phyloP scores from a whole-genome alignment of 2,113 vertebrate genomes.

The Xenopus laevis region DNA sequence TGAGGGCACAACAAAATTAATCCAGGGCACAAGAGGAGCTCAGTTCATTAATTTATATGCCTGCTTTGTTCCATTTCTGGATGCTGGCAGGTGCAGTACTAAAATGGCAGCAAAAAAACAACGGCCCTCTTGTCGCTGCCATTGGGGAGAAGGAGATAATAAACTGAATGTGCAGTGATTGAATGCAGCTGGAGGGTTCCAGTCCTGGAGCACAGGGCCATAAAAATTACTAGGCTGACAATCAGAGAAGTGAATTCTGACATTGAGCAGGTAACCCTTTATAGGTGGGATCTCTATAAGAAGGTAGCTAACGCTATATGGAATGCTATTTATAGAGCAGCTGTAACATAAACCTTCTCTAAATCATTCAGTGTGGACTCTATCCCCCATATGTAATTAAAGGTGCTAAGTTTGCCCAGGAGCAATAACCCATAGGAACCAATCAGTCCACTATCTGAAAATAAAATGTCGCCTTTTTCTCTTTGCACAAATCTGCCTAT shows the following conservation, averaged over 20 bases:
- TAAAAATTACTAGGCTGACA: slow-evolving; percentile 19
- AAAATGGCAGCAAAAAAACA: slow-evolving; percentile 9
- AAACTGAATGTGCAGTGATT: slow-evolving; percentile 13
- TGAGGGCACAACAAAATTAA: not conserved
- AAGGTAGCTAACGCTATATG: not conserved
- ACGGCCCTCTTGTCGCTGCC: slow-evolving; percentile 1
- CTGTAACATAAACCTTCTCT: no score
- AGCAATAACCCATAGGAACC: no score
- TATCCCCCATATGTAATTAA: no score
- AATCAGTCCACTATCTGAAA: no score
- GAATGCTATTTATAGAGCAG: no score
- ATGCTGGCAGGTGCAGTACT: slow-evolving; percentile 27
- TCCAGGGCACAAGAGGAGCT: slow-evolving; percentile 12
- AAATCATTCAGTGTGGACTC: no score
- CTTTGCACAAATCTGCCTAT: no score
- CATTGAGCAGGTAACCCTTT: slow-evolving; percentile 3
- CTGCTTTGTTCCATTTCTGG: slow-evolving; percentile 30
- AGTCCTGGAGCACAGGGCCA: slow-evolving; percentile 10
- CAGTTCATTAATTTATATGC: slow-evolving; percentile 6
- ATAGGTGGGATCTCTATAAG: not conserved
- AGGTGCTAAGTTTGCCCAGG: no score
- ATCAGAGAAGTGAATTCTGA: slow-evolving; percentile 2
- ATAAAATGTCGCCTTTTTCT: no score
- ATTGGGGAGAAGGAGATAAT: slow-evolving; percentile 27
- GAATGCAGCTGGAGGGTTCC: slow-evolving; percentile 21